Evolutionary conservation across 2,888 invertebrate genomes (phyloP).

Genomic region (Falcaria lacertinaria): DNA sequence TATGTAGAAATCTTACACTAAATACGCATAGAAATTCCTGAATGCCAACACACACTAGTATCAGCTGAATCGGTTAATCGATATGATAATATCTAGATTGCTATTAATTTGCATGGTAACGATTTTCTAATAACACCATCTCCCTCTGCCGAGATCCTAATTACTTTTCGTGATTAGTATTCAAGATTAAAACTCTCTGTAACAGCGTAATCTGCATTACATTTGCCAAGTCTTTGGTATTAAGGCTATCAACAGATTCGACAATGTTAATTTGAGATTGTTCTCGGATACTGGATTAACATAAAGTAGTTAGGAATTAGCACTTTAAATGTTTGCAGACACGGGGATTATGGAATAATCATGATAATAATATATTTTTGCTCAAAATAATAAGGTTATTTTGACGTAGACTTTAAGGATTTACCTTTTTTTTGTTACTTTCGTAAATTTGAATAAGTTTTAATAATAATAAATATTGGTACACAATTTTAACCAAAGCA

Average conservation of each 20-base stretch:
- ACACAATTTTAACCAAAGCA: too few species aligned
- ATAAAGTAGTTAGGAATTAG: constrained; percentile 17
- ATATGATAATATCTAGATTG: constrained; percentile 1
- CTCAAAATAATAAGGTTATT: too few species aligned
- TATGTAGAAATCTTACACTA: too few species aligned
- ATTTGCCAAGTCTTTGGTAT: background rate
- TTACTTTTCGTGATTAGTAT: constrained; percentile 22
- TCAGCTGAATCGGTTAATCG: background rate
- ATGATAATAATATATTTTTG: too few species aligned
- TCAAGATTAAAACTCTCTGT: constrained; percentile 12
- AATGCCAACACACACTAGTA: too few species aligned
- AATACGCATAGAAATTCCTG: too few species aligned
- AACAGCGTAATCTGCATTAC: background rate
- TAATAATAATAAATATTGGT: too few species aligned
- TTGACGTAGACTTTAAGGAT: too few species aligned
- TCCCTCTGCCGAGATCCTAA: constrained; percentile 10
- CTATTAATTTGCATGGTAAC: constrained; percentile 25
- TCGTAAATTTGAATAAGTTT: too few species aligned
- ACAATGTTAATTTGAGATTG: constrained; percentile 9
- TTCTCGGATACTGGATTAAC: constrained; percentile 21
- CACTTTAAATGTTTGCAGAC: constrained; percentile 5
- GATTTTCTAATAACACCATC: constrained; percentile 14
- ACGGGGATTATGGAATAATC: background rate
- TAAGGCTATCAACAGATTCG: constrained; percentile 8
- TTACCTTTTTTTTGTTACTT: too few species aligned